These are phyloP conservation scores for Caracal caracal DNA, from an alignment of 2,113 vertebrate species.

Conservation along the genomic window DNA sequence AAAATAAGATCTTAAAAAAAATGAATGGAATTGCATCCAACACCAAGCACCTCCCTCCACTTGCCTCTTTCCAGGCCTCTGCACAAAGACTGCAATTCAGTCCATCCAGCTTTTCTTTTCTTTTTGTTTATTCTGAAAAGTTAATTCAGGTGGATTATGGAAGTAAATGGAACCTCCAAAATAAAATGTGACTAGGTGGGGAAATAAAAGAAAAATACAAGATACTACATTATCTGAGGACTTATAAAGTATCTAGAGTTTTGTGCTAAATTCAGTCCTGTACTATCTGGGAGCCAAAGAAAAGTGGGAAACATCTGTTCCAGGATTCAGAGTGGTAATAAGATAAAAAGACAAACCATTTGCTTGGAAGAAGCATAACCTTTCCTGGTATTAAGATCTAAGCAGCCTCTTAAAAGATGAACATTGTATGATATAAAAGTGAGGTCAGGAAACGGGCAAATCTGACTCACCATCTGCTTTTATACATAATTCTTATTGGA, in stretches of 20 bases:
- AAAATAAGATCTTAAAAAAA: no score
- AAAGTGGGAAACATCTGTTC: conserved; percentile 18
- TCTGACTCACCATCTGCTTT: not conserved
- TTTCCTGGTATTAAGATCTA: conserved; percentile 8
- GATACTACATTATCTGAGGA: not conserved
- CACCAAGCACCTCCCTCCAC: not conserved
- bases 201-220: not conserved
- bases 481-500: conserved; percentile 23
- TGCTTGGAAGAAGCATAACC: not conserved
- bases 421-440: not conserved
- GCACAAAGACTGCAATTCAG: not conserved
- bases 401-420: not conserved
- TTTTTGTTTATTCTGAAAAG: not conserved
- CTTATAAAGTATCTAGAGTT: not conserved
- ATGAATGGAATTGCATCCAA: not conserved
- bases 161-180: not conserved
- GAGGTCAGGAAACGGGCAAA: not conserved
- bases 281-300: not conserved
- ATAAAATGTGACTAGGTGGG: not conserved
- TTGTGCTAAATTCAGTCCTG: not conserved
- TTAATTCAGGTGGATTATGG: not conserved
- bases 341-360: not conserved
- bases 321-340: not conserved
- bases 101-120: not conserved
- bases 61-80: not conserved